Conservation (phyloP, 2,797 vertebrate species). For the Lepilemur ruficaudatus region DNA sequence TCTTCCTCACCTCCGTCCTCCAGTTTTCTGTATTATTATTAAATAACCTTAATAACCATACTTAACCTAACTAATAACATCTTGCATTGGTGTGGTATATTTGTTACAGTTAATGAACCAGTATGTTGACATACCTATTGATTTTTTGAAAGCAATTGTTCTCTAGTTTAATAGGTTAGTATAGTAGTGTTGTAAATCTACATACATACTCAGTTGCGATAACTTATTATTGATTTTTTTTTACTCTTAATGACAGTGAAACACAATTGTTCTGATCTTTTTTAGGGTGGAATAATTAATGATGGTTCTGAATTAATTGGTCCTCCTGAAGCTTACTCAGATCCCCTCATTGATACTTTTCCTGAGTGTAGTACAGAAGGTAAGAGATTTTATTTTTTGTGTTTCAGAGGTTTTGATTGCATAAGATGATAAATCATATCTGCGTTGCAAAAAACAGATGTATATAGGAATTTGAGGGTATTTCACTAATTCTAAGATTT, state of each 20-base stretch:
- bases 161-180: neutral
- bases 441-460: neutral
- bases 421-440: neutral
- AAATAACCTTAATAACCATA: no score
- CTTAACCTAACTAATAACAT: neutral
- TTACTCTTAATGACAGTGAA: neutral
- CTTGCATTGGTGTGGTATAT: neutral
- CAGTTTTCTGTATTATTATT: neutral
- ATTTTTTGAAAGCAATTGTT: neutral
- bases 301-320: slow-evolving; percentile 98
- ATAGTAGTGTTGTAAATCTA: neutral
- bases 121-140: neutral
- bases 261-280: slow-evolving; percentile 51
- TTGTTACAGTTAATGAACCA: neutral
- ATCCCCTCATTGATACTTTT: slow-evolving; percentile 90
- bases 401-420: neutral
- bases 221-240: neutral
- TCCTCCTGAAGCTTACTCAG: slow-evolving; percentile 91
- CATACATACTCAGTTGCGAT: neutral
- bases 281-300: slow-evolving; percentile 94
- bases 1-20: neutral
- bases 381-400: slow-evolving; percentile 74
- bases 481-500: neutral
- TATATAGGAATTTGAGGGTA: neutral
- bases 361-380: slow-evolving; percentile 96